These are phyloP conservation scores for Tetrax tetrax DNA, from an alignment of 2,113 vertebrate species.

Conservation along the genomic window DNA sequence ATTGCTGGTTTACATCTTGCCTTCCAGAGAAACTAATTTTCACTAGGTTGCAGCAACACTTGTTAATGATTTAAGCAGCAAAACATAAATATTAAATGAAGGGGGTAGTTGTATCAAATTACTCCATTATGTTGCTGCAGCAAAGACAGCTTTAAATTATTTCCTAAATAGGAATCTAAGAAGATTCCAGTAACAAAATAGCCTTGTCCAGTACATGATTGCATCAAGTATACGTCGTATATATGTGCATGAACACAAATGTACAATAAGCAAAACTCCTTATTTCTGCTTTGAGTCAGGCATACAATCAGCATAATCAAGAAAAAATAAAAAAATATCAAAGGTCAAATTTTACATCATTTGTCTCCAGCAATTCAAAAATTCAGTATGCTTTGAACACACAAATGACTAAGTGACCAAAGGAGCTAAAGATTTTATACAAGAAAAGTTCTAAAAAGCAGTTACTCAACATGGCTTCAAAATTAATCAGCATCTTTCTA, in stretches of 20 bases:
- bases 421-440: neutral
- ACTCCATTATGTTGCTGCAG: conserved; percentile 51
- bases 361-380: neutral
- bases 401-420: neutral
- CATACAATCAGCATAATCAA: neutral
- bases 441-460: neutral
- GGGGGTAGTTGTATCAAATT: conserved; percentile 38
- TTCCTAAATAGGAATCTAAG: conserved; percentile 54
- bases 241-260: neutral
- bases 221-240: neutral
- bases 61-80: conserved; percentile 58
- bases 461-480: conserved; percentile 42
- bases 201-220: conserved; percentile 12
- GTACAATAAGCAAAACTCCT: neutral
- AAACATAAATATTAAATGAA: conserved; percentile 66
- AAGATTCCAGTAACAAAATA: conserved; percentile 62
- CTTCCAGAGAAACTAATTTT: conserved; percentile 33
- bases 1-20: neutral
- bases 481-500: conserved; percentile 46
- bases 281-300: neutral
- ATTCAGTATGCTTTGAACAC: neutral
- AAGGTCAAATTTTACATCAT: neutral
- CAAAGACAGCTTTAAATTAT: conserved; percentile 55
- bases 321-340: neutral
- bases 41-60: conserved; percentile 13